Conservation (phyloP, 2,113 vertebrate species). For the Phrynosoma blainvillii region DNA sequence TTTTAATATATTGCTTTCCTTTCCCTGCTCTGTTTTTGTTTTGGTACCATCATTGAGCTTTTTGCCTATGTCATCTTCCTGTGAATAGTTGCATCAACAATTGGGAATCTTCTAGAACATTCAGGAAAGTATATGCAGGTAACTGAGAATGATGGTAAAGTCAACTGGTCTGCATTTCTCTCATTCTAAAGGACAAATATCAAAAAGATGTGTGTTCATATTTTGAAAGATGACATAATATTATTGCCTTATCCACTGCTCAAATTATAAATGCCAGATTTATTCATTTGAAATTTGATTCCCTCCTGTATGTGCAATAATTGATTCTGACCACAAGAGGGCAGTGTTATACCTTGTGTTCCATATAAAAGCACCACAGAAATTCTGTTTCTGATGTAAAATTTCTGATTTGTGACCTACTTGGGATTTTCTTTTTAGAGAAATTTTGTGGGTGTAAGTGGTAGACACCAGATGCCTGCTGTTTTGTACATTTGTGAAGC, state of each 20-base stretch:
- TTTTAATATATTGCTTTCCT: not conserved
- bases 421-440: not conserved
- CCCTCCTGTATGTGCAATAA: conserved; percentile 5
- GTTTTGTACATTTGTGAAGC: not conserved
- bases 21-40: not conserved
- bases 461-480: not conserved
- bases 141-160: not conserved
- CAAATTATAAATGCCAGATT: too few species aligned
- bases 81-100: not conserved
- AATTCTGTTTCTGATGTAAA: not conserved
- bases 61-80: not conserved
- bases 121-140: not conserved
- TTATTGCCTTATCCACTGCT: not conserved
- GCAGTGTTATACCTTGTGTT: conserved; percentile 54
- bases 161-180: not conserved
- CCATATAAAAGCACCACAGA: not conserved
- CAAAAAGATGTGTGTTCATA: too few species aligned
- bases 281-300: not conserved
- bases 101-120: too few species aligned
- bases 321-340: conserved; percentile 69
- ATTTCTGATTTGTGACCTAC: not conserved
- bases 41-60: not conserved
- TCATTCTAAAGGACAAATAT: not conserved
- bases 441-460: not conserved
- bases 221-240: not conserved